phyloP scores from a whole-genome alignment of 2,888 invertebrate genomes.

The Halictus ligatus region DNA sequence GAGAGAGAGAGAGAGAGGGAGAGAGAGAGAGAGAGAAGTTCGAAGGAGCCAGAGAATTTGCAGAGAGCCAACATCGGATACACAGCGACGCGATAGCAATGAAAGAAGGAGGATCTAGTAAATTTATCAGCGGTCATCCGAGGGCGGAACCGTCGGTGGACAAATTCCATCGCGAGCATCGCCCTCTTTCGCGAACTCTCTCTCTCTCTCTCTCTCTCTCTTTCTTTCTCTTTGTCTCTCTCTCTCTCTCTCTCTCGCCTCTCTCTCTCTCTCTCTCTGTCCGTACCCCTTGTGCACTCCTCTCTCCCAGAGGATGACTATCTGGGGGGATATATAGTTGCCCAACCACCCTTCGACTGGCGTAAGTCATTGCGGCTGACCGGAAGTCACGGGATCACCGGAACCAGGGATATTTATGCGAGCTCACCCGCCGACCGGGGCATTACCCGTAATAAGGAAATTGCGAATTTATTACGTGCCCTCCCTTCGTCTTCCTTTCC shows the following conservation, averaged over 20 bases:
- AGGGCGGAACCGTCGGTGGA: constrained; percentile 82
- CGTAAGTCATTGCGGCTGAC: constrained; percentile 84
- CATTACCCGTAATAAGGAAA: constrained; percentile 85
- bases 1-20: no score
- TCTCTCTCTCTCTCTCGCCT: constrained; percentile 22
- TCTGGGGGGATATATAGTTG: constrained; percentile 17
- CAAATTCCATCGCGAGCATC: constrained; percentile 83
- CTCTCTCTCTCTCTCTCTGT: constrained; percentile 16
- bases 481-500: constrained; percentile 56
- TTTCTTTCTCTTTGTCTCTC: background rate
- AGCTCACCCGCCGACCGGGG: constrained; percentile 82
- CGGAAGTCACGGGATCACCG: constrained; percentile 84
- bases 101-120: constrained; percentile 78
- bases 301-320: background rate
- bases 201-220: constrained; percentile 41
- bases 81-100: constrained; percentile 37
- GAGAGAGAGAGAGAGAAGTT: background rate
- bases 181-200: constrained; percentile 73
- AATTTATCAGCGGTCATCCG: constrained; percentile 83
- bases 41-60: background rate
- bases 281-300: background rate
- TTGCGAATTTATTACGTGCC: constrained; percentile 83
- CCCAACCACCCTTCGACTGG: constrained; percentile 69
- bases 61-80: background rate
- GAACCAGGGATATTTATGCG: constrained; percentile 84